Evolutionary conservation across 1,140 invertebrate species (phyloP).

Genomic region (Physella acuta): DNA sequence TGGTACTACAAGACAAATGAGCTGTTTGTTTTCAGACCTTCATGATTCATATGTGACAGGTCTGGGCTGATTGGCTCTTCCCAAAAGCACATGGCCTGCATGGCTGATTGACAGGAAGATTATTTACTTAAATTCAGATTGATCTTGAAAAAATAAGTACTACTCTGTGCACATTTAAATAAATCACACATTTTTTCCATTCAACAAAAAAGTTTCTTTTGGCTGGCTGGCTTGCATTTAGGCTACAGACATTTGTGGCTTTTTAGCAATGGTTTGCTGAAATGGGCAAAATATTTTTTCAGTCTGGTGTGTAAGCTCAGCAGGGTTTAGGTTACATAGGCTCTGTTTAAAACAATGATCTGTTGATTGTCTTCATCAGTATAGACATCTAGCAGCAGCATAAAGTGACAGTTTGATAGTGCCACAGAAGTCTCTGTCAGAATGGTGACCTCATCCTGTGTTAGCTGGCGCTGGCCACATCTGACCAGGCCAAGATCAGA

Average conservation of each 20-base stretch:
- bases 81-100: no score
- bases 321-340: neutral
- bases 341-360: neutral
- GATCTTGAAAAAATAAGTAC: no score
- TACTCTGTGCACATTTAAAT: no score
- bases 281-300: no score
- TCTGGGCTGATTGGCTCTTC: no score
- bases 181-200: no score
- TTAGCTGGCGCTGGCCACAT: neutral
- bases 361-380: neutral
- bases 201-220: no score
- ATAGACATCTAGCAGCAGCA: slow-evolving; percentile 9
- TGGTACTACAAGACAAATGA: no score
- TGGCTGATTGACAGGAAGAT: no score
- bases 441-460: neutral
- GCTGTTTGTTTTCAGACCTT: no score
- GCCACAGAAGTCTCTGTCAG: neutral
- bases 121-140: no score
- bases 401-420: neutral
- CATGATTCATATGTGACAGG: no score
- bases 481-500: neutral
- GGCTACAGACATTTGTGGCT: neutral
- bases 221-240: neutral
- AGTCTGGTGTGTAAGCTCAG: neutral
- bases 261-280: neutral